phyloP scores from a whole-genome alignment of 2,888 invertebrate genomes.

The Caenorhabditis wallacei region DNA sequence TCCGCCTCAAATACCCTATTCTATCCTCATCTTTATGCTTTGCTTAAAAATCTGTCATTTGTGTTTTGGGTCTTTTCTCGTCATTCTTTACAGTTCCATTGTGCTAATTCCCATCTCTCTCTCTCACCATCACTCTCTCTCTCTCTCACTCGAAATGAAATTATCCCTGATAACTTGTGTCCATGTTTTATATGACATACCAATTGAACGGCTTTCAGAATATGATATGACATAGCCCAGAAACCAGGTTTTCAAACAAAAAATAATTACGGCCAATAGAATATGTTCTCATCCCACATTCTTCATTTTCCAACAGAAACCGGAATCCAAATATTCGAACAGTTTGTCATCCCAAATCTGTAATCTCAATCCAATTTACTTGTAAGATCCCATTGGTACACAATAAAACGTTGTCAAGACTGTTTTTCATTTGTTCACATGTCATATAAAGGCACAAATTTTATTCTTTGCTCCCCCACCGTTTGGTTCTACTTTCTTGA shows the following conservation, averaged over 20 bases:
- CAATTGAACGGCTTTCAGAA: no score
- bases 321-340: conserved; percentile 7
- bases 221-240: conserved; percentile 19
- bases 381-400: conserved; percentile 12
- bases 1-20: background rate
- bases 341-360: conserved; percentile 32
- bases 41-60: conserved; percentile 39
- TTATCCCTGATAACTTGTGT: conserved; percentile 45
- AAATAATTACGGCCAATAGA: conserved; percentile 2
- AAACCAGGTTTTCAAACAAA: conserved; percentile 55
- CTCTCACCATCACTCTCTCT: conserved; percentile 12
- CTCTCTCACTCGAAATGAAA: conserved; percentile 48
- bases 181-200: background rate
- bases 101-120: conserved; percentile 50
- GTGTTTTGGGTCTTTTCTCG: conserved; percentile 52
- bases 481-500: conserved; percentile 26
- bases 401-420: conserved; percentile 19
- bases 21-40: background rate
- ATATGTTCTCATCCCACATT: conserved; percentile 3
- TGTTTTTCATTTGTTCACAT: background rate
- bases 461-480: conserved; percentile 4
- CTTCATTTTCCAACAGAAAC: background rate
- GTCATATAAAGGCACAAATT: background rate
- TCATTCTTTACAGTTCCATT: conserved; percentile 53
- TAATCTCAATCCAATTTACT: conserved; percentile 15